phyloP scores from a whole-genome alignment of 2,113 vertebrate genomes.

The Hemiscyllium ocellatum region DNA sequence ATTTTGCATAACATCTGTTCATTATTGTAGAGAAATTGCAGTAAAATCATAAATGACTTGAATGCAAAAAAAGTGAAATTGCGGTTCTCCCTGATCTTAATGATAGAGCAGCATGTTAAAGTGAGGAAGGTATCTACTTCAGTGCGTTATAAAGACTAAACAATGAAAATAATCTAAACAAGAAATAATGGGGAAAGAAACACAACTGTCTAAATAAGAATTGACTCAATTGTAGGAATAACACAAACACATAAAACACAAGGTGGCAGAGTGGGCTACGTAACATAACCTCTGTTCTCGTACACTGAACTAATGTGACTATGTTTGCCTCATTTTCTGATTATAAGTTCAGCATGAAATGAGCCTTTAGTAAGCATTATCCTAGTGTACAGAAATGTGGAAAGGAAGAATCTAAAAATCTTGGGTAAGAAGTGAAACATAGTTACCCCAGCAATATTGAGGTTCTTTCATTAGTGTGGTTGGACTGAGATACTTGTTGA shows the following conservation, averaged over 20 bases:
- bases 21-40: not conserved
- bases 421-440: not conserved
- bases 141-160: not conserved
- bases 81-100: not conserved
- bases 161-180: not conserved
- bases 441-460: not conserved
- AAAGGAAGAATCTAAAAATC: not conserved
- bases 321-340: not conserved
- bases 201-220: not conserved
- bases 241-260: not conserved
- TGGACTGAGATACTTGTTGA: not conserved
- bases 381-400: not conserved
- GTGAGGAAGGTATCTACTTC: not conserved
- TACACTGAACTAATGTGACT: not conserved
- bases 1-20: not conserved
- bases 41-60: not conserved
- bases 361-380: not conserved
- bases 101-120: not conserved
- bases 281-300: not conserved
- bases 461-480: not conserved
- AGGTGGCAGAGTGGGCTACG: not conserved
- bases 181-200: not conserved
- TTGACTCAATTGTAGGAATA: not conserved
- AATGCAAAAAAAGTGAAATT: not conserved
- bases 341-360: not conserved